Percentiles rank a stretch among this genome's conserved stretches.
These are phyloP conservation scores for Muscina levida DNA, from an alignment of 2,888 invertebrate genomes.

Conservation along the genomic window DNA sequence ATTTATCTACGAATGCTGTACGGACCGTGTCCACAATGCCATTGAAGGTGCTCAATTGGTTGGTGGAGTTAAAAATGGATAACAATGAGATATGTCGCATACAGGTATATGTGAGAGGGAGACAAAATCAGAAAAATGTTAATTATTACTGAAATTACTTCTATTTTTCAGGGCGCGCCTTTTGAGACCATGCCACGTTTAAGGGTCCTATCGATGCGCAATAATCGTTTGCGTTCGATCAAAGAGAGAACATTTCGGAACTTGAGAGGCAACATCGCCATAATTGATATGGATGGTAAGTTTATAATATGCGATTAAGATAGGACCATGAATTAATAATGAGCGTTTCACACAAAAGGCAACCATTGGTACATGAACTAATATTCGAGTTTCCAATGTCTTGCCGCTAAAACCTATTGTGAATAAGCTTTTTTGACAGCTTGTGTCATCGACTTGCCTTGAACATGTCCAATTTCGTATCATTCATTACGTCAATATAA, in stretches of 20 bases:
- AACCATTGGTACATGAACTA: too few relatives aligned
- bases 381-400: too few relatives aligned
- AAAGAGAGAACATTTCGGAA: slow-evolving; percentile 88
- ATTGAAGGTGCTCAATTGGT: slow-evolving; percentile 89
- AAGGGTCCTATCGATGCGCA: slow-evolving; percentile 88
- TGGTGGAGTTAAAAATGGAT: slow-evolving; percentile 92
- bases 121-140: background rate
- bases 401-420: too few relatives aligned
- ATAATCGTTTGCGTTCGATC: slow-evolving; percentile 88
- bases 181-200: slow-evolving; percentile 92
- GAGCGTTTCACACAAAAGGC: too few relatives aligned
- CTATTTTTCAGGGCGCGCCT: slow-evolving; percentile 83
- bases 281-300: slow-evolving; percentile 90
- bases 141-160: background rate
- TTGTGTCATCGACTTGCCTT: too few relatives aligned
- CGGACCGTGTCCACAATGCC: slow-evolving; percentile 86
- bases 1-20: slow-evolving; percentile 90
- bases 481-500: too few relatives aligned
- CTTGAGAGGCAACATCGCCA: slow-evolving; percentile 89
- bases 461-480: too few relatives aligned
- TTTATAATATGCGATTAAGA: too few relatives aligned
- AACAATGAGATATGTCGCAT: slow-evolving; percentile 91
- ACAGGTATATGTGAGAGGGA: slow-evolving; percentile 77
- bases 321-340: too few relatives aligned
- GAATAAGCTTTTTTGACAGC: too few relatives aligned